phyloP scores from a whole-genome alignment of 1,140 invertebrate genomes.

The Tetragonula clypearis region DNA sequence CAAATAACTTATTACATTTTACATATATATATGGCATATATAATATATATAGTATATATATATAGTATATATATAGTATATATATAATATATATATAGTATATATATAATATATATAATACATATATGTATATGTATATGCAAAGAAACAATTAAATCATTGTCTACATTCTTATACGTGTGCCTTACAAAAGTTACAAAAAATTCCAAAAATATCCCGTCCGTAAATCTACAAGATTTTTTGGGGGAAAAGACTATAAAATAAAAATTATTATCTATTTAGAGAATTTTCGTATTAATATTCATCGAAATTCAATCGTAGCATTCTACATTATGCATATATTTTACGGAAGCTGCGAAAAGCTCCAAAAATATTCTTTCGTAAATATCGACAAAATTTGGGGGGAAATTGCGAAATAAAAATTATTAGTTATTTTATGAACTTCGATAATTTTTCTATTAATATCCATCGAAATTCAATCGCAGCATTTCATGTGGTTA shows the following conservation, averaged over 20 bases:
- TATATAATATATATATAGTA: too few relatives aligned
- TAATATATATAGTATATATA: too few relatives aligned
- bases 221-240: not conserved
- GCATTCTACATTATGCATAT: too few relatives aligned
- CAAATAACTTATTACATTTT: too few relatives aligned
- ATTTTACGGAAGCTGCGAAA: not conserved
- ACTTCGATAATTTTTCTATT: not conserved
- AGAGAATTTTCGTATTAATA: not conserved
- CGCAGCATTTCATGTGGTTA: not conserved
- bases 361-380: not conserved
- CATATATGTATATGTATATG: too few relatives aligned
- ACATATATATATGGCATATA: too few relatives aligned
- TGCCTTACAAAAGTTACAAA: not conserved
- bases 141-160: too few relatives aligned
- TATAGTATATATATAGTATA: too few relatives aligned
- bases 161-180: too few relatives aligned
- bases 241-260: not conserved
- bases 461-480: not conserved
- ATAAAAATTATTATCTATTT: not conserved
- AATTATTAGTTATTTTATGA: not conserved
- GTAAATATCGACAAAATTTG: not conserved
- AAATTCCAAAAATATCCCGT: not conserved
- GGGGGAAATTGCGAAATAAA: not conserved
- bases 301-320: not conserved
- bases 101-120: too few relatives aligned